These are phyloP conservation scores for Pammene aurita DNA, from an alignment of 2,888 invertebrate species.

Conservation along the genomic window DNA sequence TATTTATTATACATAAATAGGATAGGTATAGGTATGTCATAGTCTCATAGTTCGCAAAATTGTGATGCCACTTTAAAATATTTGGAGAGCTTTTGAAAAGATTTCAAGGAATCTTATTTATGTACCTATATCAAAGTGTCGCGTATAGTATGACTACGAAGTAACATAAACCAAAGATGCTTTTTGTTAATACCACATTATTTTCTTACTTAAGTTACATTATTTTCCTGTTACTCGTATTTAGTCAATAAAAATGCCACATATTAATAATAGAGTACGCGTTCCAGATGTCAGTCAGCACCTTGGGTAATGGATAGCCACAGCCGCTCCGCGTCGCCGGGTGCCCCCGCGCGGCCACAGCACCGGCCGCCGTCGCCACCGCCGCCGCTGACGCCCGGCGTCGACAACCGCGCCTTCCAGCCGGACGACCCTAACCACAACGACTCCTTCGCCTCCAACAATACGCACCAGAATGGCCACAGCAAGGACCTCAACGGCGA, in stretches of 20 bases:
- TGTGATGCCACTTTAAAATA: too few relatives aligned
- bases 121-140: too few relatives aligned
- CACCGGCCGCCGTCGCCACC: conserved; percentile 73
- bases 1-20: not conserved
- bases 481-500: conserved; percentile 73
- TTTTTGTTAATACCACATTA: too few relatives aligned
- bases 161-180: too few relatives aligned
- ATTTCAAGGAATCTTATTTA: too few relatives aligned
- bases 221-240: too few relatives aligned
- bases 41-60: too few relatives aligned
- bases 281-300: conserved; percentile 79
- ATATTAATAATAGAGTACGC: conserved; percentile 40
- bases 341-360: conserved; percentile 78
- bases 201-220: too few relatives aligned
- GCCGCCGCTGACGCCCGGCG: conserved; percentile 45
- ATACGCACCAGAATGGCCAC: conserved; percentile 70
- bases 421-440: conserved; percentile 78
- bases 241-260: conserved; percentile 1
- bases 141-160: too few relatives aligned
- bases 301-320: conserved; percentile 79
- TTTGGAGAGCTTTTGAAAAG: too few relatives aligned
- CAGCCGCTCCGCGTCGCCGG: conserved; percentile 80
- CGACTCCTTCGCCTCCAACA: conserved; percentile 77
- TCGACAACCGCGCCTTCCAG: conserved; percentile 78
- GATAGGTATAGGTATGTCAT: too few relatives aligned